Evolutionary conservation across 2,888 invertebrate genomes (phyloP), one percentile per base, ranked within the genome.

Genomic region (Scrobipalpa costella): DNA sequence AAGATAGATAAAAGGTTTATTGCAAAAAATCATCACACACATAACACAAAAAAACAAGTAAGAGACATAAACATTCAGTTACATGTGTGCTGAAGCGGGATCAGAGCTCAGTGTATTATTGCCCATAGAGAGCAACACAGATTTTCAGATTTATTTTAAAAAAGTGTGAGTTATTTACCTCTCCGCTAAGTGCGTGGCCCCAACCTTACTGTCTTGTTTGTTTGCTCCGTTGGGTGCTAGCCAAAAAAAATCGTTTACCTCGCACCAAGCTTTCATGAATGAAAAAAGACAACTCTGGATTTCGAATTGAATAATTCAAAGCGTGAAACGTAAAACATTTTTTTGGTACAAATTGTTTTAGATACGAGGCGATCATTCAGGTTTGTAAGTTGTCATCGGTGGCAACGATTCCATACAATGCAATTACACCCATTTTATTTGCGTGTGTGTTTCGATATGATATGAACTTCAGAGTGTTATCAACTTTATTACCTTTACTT

Each of bases 181-280:
- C 13, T 7, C 15, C 59, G 34, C 40, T 44, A 19, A 27, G 11
- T 52, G 27, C 19, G 13, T 13, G 21, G 50, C 50, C 50, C 19
- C 21, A 27, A 21, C 50, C 49, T 49, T 19, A 49, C 49, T 17
- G 57, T 8, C 44, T 58, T 40, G 38, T 44, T 40, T 38, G 58
- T 40, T 33, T 34, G 8, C 17, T n/a, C n/a, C 34, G 60, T 64
- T 69, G 71, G 66, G 62, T 5, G 52, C 7, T 44, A 40, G 68
- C 71, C 71, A 69, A 65, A 67, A 62, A 57, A 63, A 63, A 49
- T 50, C 61, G 58, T 63, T 61, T 68, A 66, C 64, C 63, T 63
- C 59, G n/a, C 52, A 55, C 66, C 62, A 27, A 13, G 44, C 63
- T 50, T 65, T 60, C 60, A 60, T 60, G 60, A 60, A 60, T 60